phyloP scores from a whole-genome alignment of 2,797 vertebrate genomes.

The Momotus momota region DNA sequence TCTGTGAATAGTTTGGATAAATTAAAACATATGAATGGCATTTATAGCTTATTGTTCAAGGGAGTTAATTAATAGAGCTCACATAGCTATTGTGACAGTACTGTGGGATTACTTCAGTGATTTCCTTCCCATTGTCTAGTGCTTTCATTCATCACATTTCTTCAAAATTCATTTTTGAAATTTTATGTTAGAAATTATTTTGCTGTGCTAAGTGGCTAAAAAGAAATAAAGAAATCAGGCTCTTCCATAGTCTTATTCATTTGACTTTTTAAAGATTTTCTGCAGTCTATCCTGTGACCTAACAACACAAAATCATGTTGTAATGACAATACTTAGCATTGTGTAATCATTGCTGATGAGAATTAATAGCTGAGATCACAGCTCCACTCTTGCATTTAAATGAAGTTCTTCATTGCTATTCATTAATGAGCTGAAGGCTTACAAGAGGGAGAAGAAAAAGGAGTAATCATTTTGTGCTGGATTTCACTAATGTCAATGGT shows the following conservation, averaged over 20 bases:
- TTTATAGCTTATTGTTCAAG: background rate
- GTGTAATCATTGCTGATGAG: conserved; percentile 7
- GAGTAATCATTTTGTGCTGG: background rate
- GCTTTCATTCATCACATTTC: background rate
- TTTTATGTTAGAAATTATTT: background rate
- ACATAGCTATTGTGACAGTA: background rate
- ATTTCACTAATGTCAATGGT: background rate
- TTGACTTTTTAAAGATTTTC: background rate
- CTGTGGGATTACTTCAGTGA: background rate
- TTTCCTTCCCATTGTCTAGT: background rate
- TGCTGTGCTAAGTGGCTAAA: background rate
- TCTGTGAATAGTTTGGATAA: background rate
- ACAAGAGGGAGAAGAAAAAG: background rate
- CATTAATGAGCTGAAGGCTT: background rate
- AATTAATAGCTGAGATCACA: conserved; percentile 34
- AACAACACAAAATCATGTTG: conserved; percentile 18
- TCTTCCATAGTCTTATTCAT: background rate
- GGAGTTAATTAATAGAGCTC: background rate
- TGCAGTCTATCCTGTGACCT: background rate
- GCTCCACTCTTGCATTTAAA: background rate
- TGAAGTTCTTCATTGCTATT: background rate
- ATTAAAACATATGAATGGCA: background rate
- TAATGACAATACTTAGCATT: background rate
- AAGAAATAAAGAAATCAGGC: background rate
- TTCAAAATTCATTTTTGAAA: background rate